Evolutionary conservation across 64 coral and sea anemone genomes (phyloP), one percentile per base, ranked within the genome.

Genomic region (Acropora tenuis): DNA sequence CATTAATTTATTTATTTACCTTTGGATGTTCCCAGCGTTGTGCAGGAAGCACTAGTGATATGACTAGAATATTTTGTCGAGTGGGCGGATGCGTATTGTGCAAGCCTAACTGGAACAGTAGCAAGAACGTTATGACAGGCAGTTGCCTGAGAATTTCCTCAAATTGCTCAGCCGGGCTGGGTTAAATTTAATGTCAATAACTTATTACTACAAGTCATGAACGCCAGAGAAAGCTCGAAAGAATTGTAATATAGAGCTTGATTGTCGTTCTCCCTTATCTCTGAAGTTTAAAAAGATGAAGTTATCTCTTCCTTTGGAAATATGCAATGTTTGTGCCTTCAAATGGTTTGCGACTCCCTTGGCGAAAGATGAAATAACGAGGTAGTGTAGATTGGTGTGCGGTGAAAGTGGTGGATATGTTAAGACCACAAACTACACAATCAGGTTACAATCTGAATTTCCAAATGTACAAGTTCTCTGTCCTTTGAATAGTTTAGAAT

Each of bases 1-100:
- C 69, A 82, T 79, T 73, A 67, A 73, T 90, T 49, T 90, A 80
- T 90, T 90, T 90, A 90, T 90, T 81, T 82, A 74, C 30, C 78
- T 81, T 58, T 85, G 40, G 48, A 49, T 85, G 46, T 85, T 85
- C 82, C 63, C 46, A 48, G 49, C 82, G 69, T 48, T 30, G 63
- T 71, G 45, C 82, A 85, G 82, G 63, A 85, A 85, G 82, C 82
- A 49, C 43, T 44, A 61, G 44, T 43, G 18, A 2, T 43, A 71
- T 43, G 15, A 85, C 13, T 48, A 71, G 61, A 85, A 85, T 85
- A 85, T 72, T 71, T 63, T 85, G 44, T 71, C 10, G 80, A 85
- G 63, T 85, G 82, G 65, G 63, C 43, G 82, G 82, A 16, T 85
- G 43, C 65, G 68, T 15, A 58, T 85, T 83, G 9, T 85, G 61